Percentiles rank a stretch among this genome's conserved stretches.
Conservation (phyloP, 64 coral and sea anemone genomes). For the Acropora yongei region DNA sequence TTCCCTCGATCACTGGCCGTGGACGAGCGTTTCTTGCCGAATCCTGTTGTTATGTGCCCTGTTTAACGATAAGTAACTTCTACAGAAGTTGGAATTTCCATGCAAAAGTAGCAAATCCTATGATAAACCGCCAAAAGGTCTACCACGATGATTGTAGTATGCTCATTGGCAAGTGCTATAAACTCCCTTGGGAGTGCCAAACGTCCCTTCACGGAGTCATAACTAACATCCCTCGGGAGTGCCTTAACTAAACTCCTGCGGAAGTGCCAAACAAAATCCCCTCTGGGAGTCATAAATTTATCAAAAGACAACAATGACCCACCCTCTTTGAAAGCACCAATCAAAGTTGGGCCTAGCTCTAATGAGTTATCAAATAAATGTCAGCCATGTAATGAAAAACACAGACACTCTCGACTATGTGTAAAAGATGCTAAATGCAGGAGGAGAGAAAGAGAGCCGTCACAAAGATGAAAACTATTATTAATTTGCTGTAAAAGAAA, state of each 20-base stretch:
- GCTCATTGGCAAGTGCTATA: conserved; percentile 59
- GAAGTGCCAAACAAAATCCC: conserved; percentile 66
- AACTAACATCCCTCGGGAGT: conserved; percentile 58
- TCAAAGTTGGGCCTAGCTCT: conserved; percentile 53
- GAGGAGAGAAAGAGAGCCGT: conserved; percentile 57
- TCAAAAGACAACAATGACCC: conserved; percentile 55
- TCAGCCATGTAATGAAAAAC: conserved; percentile 57
- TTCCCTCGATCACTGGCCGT: conserved; percentile 56
- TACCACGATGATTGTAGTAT: conserved; percentile 44
- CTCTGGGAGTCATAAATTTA: conserved; percentile 55
- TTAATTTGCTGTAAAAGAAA: conserved; percentile 69
- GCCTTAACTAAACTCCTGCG: conserved; percentile 54
- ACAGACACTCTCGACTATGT: conserved; percentile 58
- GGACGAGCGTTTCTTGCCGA: conserved; percentile 53
- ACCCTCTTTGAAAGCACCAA: conserved; percentile 57
- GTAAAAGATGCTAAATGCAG: conserved; percentile 15
- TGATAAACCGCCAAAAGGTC: conserved; percentile 53
- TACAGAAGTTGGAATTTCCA: conserved; percentile 62
- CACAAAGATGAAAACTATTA: conserved; percentile 27
- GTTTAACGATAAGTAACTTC: conserved; percentile 55
- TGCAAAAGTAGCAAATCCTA: conserved; percentile 56
- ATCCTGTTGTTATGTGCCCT: conserved; percentile 54
- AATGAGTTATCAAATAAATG: conserved; percentile 45
- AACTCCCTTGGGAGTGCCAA: conserved; percentile 73
- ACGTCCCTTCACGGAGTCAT: conserved; percentile 33